Evolutionary conservation across 2,113 vertebrate species (phyloP), one percentile per base, ranked within the genome.

Genomic region (Holacanthus passer): DNA sequence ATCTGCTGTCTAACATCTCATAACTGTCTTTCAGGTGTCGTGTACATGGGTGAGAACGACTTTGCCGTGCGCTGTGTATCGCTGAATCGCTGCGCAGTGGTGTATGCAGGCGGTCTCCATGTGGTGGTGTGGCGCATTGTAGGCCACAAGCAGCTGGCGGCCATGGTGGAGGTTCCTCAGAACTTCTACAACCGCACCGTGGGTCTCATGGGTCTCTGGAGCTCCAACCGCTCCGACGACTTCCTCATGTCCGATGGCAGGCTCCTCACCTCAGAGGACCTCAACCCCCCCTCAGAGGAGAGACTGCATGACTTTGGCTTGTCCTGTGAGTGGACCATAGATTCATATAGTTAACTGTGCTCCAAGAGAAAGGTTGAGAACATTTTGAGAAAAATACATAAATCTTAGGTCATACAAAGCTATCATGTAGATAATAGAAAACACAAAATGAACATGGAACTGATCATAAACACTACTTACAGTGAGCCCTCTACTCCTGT

Each of bases 161-260:
- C 92, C 66, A 86, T 94, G 56, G 92, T 96, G 79, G 93, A 94
- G 70, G 87, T 96, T 27, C 95, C 96, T 3, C 95, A 96, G 89
- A 68, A 53, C 16, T 96, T 95, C 85, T 95, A 91, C 86, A 94
- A 93, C 59, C 95, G 93, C 65, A 96, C 96, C 0, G 88, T 96
- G 72, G 96, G 96, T 19, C 93, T 96, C 13, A 86, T 96, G 91
- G 96, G 96, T 24, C 90, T 93, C 37, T 96, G 96, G 96, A 96
- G 89, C 85, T 32, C 93, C 70, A 94, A 77, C 85, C 88, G 86
- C 48, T 80, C 86, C 0, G 93, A 96, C 7, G 95, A 96, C 62
- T 96, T 96, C 86, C 92, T 95, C 53, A 94, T 93, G 81, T 96
- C 96, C 2, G 91, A 96, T 52, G 93, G 95, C 22, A 89, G 75